Evolutionary conservation across 2,797 vertebrate species (phyloP), one percentile per base, ranked within the genome.

Genomic region (Argentina silus): DNA sequence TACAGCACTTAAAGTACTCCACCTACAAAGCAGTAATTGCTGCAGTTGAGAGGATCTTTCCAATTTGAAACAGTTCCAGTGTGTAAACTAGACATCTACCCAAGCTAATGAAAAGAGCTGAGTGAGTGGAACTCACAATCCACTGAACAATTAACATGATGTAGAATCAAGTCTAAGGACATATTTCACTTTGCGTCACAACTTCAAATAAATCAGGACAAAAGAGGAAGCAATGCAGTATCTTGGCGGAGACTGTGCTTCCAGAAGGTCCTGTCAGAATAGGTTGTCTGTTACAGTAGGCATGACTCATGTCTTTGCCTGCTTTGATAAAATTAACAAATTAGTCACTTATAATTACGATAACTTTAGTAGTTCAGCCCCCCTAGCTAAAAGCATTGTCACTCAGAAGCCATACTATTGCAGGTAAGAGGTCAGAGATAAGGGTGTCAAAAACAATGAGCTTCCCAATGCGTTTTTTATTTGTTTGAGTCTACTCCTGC

Each of bases 391-490:
- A 36, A 36, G 23, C 6, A 11, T 61, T 61, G 57, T 60, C 27
- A 36, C 1, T 86, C 88, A 87, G 85, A 87, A 83, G 83, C 85
- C 86, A 86, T 17, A 85, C 85, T 88, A 84, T 74, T 76, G 84
- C 87, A 90, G 89, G 90, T 90, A 87, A 88, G 89, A 88, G n/a
- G n/a, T n/a, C n/a, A n/a, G 83, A 90, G 81, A 88, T 86, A 89
- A 79, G 73, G 80, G 79, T 89, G 88, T 91, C 89, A 90, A 88
- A 90, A 82, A 87, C 87, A 89, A 83, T 89, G 76, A 91, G 77
- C 83, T 69, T 88, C 86, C 81, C 6, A 42, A 3, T 7, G 48
- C 77, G 79, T 81, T 80, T 80, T 79, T 75, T 84, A 74, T 70
- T 66, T 79, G 60, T 80, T 77, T 74, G 70, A 69, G 79, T 72